Evolutionary conservation across 2,113 vertebrate genomes (phyloP), one percentile per base, ranked within the genome.

Genomic region (Labrus mixtus): DNA sequence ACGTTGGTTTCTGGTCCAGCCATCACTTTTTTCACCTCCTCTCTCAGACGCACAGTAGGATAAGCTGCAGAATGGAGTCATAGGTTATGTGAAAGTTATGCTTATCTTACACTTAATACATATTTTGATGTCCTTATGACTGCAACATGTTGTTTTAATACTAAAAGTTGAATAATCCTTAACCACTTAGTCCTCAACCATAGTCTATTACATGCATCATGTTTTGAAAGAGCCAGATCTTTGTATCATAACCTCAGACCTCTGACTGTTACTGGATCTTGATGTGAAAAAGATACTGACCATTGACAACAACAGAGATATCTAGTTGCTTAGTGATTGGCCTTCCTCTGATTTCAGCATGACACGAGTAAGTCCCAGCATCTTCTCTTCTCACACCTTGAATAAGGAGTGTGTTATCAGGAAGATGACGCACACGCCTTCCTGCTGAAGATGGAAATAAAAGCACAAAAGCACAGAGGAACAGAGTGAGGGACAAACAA

Each of bases 241-340:
- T 17, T 7, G 17, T 19, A 7, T 13, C 3, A 8, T 48, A 48
- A 17, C 17, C 46, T 19, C 22, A 41, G 45, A 60, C 3, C 10
- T 13, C 2, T 22, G 15, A 22, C 23, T 12, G 46, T 6, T 53
- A 11, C 6, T 33, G 29, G 3, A 20, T n/a, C 1, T 4, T 39
- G 2, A 60, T 68, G 22, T 22, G 4, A 23, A 33, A 53, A 45
- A 36, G 16, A 50, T 16, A 70, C 91, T 76, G 11, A 94, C 94
- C 84, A 46, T 93, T 95, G 65, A 95, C 63, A 0, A 93, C 91
- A 33, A 95, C 82, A 48, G 93, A 93, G 50, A 95, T 41, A 3
- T n/a, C 0, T 25, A 90, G 71, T 0, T 1, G 0, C 25, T 67
- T 5, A 0, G 0, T 7, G 53, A 88, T 29, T 1, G 73, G 4